phyloP scores from a whole-genome alignment of 2,797 vertebrate genomes.

The Cirrhinus mrigala region DNA sequence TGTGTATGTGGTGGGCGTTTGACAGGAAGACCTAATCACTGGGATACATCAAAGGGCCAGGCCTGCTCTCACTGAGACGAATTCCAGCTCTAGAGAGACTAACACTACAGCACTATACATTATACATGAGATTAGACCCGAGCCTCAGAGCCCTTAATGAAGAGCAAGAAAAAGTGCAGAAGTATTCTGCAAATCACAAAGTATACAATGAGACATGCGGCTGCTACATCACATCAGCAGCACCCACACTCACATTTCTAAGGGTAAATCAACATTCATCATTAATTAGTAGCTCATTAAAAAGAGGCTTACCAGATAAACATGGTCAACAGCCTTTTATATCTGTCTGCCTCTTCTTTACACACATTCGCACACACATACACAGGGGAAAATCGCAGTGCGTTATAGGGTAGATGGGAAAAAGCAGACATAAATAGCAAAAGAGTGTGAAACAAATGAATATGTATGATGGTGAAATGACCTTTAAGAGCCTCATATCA shows the following conservation, averaged over 20 bases:
- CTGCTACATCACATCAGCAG: constrained; percentile 24
- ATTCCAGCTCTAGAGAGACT: constrained; percentile 50
- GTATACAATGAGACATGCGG: constrained; percentile 24
- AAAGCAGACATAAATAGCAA: neutral
- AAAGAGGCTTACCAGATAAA: constrained; percentile 43
- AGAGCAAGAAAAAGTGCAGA: constrained; percentile 56
- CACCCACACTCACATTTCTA: constrained; percentile 9
- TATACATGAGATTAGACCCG: constrained; percentile 59
- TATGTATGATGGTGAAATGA: constrained; percentile 40
- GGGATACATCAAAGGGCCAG: constrained; percentile 77
- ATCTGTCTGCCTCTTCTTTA: neutral
- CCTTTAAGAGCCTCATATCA: constrained; percentile 42
- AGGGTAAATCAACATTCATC: constrained; percentile 42
- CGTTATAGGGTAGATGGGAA: neutral
- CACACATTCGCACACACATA: neutral
- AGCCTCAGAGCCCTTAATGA: constrained; percentile 60
- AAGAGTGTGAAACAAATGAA: constrained; percentile 26
- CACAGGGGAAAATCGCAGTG: neutral
- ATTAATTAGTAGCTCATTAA: constrained; percentile 53
- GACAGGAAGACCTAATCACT: constrained; percentile 78
- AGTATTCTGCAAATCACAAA: constrained; percentile 28
- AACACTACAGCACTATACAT: constrained; percentile 56
- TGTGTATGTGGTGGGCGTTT: constrained; percentile 37
- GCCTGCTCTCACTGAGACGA: constrained; percentile 60
- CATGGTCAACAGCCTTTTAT: constrained; percentile 28